Base-by-base conservation (phyloP, 2,888 invertebrate genomes). In the Acrocera orbiculus region DNA sequence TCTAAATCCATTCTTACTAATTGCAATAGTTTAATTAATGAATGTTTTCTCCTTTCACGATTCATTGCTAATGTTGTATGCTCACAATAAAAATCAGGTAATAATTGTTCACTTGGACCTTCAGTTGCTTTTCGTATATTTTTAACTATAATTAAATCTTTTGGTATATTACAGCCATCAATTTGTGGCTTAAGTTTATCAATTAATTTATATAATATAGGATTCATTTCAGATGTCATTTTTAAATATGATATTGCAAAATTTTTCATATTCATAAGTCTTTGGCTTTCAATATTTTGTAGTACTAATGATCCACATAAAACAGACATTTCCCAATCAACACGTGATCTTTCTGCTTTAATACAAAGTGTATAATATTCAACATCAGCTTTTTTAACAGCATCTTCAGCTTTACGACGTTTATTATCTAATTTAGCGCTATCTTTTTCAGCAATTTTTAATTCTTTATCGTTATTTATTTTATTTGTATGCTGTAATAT, bases 71-170 rank as follows among this genome's bases (percentile, higher is more conserved):
- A 69, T 3, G 85, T 85, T 43, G 83, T 77, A 61, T 93, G 92
- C 55, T 93, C 92, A 47, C 92, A 89, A 61, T 90, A 92, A 64
- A 89, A 90, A 61, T 92, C 90, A 0, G 92, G 86, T 41, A 93
- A 62, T 33, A 89, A 65, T 56, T 92, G 90, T 51, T 92, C 90
- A 44, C 69, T 68, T 29, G 70, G 66, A 0, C 69, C 70, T 23
- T 69, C 66, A 1, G 60, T 53, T 31, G 54, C 52, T 32, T 54
- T 49, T 1, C 60, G 47, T 4, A 60, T 58, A 37, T 58, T 58
- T 37, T 58, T 58, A 10, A 60, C 52, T 26, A 59, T 54, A 37
- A 47, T 52, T 50, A 60, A 47, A 34, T 60, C 60, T 42, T 60
- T 60, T 33, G 52, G 47, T 30, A 57, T 55, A 47, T 58, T 58